phyloP scores from a whole-genome alignment of 2,797 vertebrate species.

The Tapera naevia region DNA sequence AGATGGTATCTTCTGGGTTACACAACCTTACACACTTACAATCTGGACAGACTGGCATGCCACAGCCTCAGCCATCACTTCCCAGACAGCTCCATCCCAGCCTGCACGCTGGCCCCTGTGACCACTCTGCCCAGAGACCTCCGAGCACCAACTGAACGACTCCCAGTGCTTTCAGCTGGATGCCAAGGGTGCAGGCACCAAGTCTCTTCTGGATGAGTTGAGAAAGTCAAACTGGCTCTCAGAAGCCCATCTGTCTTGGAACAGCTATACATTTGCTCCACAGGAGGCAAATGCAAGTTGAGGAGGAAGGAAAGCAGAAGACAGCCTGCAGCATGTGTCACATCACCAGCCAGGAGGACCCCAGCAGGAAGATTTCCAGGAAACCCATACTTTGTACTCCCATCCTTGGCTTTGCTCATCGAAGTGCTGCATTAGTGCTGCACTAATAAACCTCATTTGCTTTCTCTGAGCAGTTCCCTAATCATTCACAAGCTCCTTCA shows the following conservation, averaged over 20 bases:
- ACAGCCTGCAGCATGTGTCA: background rate
- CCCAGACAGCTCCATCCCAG: background rate
- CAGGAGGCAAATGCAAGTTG: background rate
- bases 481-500: background rate
- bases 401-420: background rate
- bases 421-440: background rate
- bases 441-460: background rate
- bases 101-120: accelerated
- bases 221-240: background rate
- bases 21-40: background rate
- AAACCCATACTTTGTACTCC: background rate
- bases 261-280: background rate
- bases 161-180: background rate
- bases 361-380: background rate
- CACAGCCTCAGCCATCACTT: background rate
- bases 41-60: background rate
- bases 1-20: background rate
- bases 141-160: accelerated
- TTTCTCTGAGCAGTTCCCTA: background rate
- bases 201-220: background rate
- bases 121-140: background rate
- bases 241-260: background rate
- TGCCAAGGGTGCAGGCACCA: background rate
- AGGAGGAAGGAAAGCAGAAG: background rate
- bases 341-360: background rate